Conservation (phyloP, 2,888 invertebrate species). For the Lacanobia wlatinum region DNA sequence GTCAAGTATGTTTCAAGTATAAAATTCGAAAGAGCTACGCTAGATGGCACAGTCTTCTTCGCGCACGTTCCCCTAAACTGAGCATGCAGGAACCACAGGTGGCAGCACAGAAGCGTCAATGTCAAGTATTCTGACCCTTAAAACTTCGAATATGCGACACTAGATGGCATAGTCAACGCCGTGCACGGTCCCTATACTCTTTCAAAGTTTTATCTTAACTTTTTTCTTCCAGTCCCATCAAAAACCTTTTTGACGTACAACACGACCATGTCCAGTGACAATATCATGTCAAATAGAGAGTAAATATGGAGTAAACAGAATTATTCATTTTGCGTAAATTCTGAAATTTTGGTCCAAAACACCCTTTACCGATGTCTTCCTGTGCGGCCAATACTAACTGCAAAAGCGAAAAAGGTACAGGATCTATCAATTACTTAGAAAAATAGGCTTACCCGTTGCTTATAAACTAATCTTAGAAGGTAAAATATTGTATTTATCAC, state of each 20-base stretch:
- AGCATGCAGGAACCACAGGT: no score
- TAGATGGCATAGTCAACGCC: no score
- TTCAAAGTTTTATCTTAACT: neutral
- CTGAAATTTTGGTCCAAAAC: neutral
- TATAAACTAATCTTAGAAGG: no score
- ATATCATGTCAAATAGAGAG: neutral
- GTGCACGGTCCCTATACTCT: neutral
- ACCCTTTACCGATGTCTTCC: neutral
- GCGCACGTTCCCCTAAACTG: no score
- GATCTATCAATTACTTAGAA: neutral
- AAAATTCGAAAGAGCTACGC: no score
- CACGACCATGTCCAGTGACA: neutral
- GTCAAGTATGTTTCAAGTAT: no score
- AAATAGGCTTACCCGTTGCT: neutral
- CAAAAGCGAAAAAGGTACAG: constrained; percentile 1
- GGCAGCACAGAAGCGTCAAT: no score
- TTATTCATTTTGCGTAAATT: neutral
- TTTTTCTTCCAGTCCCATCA: neutral
- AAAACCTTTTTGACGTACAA: neutral
- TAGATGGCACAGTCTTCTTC: no score
- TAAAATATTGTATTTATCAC: no score
- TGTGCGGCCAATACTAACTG: neutral
- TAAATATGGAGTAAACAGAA: constrained; percentile 4
- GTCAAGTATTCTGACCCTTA: no score
- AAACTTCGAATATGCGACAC: no score